Evolutionary conservation across 2,888 invertebrate genomes (phyloP), one percentile per base, ranked within the genome.

Genomic region (Xanthia icteritia): DNA sequence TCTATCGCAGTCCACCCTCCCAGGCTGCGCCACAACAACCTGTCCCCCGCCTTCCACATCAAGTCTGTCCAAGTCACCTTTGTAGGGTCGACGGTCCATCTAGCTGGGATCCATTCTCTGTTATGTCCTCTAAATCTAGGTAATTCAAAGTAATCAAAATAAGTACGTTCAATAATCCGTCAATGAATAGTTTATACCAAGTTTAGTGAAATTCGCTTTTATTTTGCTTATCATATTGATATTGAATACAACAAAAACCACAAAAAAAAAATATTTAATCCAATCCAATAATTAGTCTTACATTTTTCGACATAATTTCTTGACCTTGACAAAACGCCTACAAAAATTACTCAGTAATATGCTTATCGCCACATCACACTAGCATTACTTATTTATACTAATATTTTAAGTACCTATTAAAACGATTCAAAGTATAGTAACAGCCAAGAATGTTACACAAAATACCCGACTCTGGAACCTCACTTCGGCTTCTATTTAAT

Each of bases 361-460:
- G 39, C 56, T 86, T 73, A 79, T 77, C 76, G 31, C 20, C 23
- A 60, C 48, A 66, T 77, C 66, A 51, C 15, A 58, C 68, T 58
- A 76, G 36, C 39, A 66, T 36, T 56, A 63, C 11, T n/a, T n/a
- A n/a, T n/a, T 39, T 64, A 13, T 65, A 39, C 20, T 75, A 63
- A 51, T 48, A 66, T 61, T 58, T 74, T 39, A 56, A 81, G 48
- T 56, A 39, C 31, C 13, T 39, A 48, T 11, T 36, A 54, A 13
- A 48, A 2, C 36, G 27, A 15, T 9, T 20, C 8, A 42, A 54
- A 73, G 11, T 61, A 15, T 61, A 56, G 54, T 66, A 45, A 42
- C 23, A 36, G 17, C 23, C 54, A 36, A 17, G 73, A 42, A 73
- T 81, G 6, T 36, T 27, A n/a, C n/a, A 64, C 36, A 6, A 76